phyloP scores from a whole-genome alignment of 2,797 vertebrate species.

The Rhyacichthys aspro region DNA sequence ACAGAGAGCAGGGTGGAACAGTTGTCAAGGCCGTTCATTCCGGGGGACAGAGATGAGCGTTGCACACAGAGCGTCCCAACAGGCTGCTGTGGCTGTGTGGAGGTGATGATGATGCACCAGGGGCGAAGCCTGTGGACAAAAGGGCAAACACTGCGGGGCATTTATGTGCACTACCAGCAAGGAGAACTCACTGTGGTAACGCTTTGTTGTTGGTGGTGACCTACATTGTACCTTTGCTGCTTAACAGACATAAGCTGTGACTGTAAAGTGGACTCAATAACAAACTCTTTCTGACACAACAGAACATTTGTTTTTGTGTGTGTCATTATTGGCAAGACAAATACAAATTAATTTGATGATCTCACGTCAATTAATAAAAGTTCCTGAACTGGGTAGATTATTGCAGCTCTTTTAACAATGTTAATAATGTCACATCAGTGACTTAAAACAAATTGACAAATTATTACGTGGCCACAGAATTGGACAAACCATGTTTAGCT shows the following conservation, averaged over 20 bases:
- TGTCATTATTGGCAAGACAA: too few relatives aligned
- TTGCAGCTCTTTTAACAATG: too few relatives aligned
- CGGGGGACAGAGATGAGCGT: constrained; percentile 54
- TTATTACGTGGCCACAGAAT: too few relatives aligned
- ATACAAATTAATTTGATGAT: too few relatives aligned
- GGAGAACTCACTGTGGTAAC: constrained; percentile 8
- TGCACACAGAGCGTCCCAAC: constrained; percentile 38
- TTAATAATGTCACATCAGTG: too few relatives aligned
- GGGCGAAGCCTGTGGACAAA: constrained; percentile 51
- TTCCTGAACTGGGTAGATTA: too few relatives aligned
- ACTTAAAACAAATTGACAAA: too few relatives aligned
- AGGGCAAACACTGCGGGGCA: constrained; percentile 50
- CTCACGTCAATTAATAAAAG: too few relatives aligned
- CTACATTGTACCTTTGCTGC: constrained; percentile 3
- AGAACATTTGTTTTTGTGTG: too few relatives aligned
- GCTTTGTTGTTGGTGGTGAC: constrained; percentile 6
- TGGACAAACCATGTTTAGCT: too few relatives aligned
- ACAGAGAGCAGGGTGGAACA: constrained; percentile 27
- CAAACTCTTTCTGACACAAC: too few relatives aligned
- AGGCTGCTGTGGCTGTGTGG: constrained; percentile 27
- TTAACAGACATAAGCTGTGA: background rate
- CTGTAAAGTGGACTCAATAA: too few relatives aligned
- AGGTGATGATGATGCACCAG: constrained; percentile 16
- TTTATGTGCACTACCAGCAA: constrained; percentile 5
- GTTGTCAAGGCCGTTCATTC: constrained; percentile 67